These are phyloP conservation scores for Ursus arctos DNA, from an alignment of 2,113 vertebrate genomes.

Conservation along the genomic window DNA sequence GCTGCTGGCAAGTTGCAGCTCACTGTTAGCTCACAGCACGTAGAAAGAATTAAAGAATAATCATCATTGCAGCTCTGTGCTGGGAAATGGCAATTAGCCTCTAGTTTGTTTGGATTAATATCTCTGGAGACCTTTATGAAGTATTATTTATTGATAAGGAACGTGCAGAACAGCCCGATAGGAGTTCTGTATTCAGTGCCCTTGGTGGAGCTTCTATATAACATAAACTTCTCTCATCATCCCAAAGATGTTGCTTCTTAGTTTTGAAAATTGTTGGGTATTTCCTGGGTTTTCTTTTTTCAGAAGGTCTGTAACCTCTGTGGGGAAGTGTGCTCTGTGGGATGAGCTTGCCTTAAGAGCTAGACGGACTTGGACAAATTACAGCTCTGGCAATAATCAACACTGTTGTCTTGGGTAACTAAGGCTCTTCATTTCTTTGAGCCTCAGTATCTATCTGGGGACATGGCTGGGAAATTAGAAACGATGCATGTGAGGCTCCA, in stretches of 20 bases:
- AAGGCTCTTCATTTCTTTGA: neutral
- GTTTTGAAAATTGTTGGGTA: neutral
- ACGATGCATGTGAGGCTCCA: neutral
- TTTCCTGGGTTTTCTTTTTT: neutral
- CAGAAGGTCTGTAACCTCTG: neutral
- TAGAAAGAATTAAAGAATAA: neutral
- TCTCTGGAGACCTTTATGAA: slow-evolving; percentile 50
- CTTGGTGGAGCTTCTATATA: fast-evolving
- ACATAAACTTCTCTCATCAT: neutral
- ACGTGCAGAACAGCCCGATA: fast-evolving
- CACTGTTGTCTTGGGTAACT: neutral
- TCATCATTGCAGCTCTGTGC: neutral
- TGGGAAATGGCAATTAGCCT: slow-evolving; percentile 23
- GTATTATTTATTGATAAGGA: slow-evolving; percentile 40
- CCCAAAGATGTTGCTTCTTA: neutral
- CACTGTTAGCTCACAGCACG: neutral
- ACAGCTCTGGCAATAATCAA: neutral
- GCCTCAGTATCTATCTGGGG: neutral
- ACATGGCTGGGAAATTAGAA: neutral
- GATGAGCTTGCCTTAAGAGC: neutral
- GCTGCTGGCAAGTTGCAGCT: fast-evolving
- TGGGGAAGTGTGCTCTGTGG: neutral
- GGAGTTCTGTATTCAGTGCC: neutral
- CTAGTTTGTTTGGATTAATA: slow-evolving; percentile 42
- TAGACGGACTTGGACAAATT: neutral